Evolutionary conservation across 2,888 invertebrate species (phyloP), one percentile per base, ranked within the genome.

Genomic region (Drosophila siamana): DNA sequence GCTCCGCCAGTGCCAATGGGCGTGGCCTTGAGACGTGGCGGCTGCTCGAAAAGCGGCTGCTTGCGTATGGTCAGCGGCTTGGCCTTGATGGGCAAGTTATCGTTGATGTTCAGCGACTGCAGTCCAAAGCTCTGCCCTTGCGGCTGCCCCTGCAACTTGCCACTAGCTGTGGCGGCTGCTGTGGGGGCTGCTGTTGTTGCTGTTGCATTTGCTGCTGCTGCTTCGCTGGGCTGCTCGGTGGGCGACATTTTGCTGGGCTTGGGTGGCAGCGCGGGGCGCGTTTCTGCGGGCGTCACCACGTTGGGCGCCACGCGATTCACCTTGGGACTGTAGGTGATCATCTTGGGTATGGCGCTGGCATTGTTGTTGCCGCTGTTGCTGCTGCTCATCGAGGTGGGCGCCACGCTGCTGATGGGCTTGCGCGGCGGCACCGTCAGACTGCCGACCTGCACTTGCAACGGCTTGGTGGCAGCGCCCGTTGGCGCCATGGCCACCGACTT

Each of bases 371-470:
- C 5, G 51, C 13, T 38, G 19, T 15, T 15, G 13, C 19, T 5
- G 28, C 16, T 57, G 63, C 86, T 84, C 88, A 96, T 94, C 55
- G 95, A 95, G 74, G 95, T 96, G 72, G 97, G 96, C 77, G 97
- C 96, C 72, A 97, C 97, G 92, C 96, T 97, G 91, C 96, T 97
- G 75, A 97, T 95, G 69, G 97, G 97, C 92, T 97, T 97, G 93
- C 97, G 95, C 82, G 93, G 92, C 80, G 93, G 92, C 86, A 92
- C 91, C 28, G 91, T 91, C 89, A 91, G 67, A 65, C 91, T 75
- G 86, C 90, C 89, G 24, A 85, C 69, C 46, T 80, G 89, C 33
- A 89, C 57, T 78, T 90, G 62, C 43, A 69, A 28, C 16, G 63
- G 75, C 40, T 66, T 55, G 4, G 36, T 59, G 41, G 44, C 56